phyloP scores from a whole-genome alignment of 1,140 invertebrate species.

The Hypsibius dujardini region DNA sequence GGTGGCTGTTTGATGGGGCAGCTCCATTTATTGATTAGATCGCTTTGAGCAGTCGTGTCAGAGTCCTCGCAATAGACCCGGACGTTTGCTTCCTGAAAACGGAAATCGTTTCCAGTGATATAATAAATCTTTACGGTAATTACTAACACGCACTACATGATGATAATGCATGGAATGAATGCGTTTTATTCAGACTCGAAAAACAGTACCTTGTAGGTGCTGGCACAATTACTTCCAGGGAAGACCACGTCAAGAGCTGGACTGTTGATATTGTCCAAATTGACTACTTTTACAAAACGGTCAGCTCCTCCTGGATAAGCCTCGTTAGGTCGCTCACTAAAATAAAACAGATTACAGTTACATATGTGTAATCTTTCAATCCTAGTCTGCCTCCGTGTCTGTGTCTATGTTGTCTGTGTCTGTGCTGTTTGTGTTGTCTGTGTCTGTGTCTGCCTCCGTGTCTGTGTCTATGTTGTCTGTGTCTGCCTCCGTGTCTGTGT shows the following conservation, averaged over 20 bases:
- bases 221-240: not conserved
- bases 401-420: too few relatives aligned
- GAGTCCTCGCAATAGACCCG: not conserved
- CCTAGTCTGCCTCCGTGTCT: not conserved
- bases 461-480: too few relatives aligned
- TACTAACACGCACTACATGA: too few relatives aligned
- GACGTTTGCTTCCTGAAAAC: constrained; percentile 4
- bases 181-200: too few relatives aligned
- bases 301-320: not conserved
- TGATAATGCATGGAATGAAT: too few relatives aligned
- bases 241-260: not conserved
- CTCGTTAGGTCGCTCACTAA: not conserved
- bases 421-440: too few relatives aligned
- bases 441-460: too few relatives aligned
- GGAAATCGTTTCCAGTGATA: not conserved
- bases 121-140: too few relatives aligned
- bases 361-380: not conserved
- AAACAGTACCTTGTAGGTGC: not conserved
- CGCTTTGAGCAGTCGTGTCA: not conserved
- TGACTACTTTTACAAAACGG: not conserved
- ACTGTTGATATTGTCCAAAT: constrained; percentile 5
- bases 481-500: too few relatives aligned
- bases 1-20: not conserved
- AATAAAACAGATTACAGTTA: not conserved
- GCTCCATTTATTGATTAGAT: constrained; percentile 2